Evolutionary conservation across 2,113 vertebrate species (phyloP).

Genomic region (Pachycephala philippinensis): DNA sequence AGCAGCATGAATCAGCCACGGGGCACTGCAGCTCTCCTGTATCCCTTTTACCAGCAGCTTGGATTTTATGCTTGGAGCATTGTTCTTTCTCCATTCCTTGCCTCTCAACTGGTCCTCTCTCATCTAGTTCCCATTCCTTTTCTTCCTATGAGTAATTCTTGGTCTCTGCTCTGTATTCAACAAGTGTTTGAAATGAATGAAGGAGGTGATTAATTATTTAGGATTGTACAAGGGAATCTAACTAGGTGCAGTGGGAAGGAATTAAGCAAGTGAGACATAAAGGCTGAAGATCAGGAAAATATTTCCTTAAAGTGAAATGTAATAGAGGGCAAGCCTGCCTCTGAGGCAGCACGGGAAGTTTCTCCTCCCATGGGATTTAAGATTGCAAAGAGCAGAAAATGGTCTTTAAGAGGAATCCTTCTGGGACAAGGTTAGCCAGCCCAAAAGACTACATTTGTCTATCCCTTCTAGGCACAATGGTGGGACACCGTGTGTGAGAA

Average conservation of each 20-base stretch:
- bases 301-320: slow-evolving; percentile 56
- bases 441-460: background rate
- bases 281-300: slow-evolving; percentile 59
- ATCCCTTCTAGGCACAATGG: background rate
- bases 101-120: background rate
- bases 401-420: slow-evolving; percentile 15
- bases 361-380: background rate
- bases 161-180: slow-evolving; percentile 41
- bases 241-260: slow-evolving; percentile 38
- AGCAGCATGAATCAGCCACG: background rate
- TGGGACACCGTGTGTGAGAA: background rate
- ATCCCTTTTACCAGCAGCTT: background rate
- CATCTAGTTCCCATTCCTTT: background rate
- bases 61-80: slow-evolving; percentile 6
- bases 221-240: slow-evolving; percentile 30
- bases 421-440: background rate
- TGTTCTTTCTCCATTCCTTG: background rate
- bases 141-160: background rate
- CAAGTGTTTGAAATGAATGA: slow-evolving; percentile 43
- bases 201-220: slow-evolving; percentile 52
- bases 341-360: background rate
- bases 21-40: background rate
- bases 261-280: slow-evolving; percentile 52
- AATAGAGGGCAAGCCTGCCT: slow-evolving; percentile 28
- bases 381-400: slow-evolving; percentile 31